Conservation (phyloP, 2,797 vertebrate species). For the Arctocebus calabarensis region DNA sequence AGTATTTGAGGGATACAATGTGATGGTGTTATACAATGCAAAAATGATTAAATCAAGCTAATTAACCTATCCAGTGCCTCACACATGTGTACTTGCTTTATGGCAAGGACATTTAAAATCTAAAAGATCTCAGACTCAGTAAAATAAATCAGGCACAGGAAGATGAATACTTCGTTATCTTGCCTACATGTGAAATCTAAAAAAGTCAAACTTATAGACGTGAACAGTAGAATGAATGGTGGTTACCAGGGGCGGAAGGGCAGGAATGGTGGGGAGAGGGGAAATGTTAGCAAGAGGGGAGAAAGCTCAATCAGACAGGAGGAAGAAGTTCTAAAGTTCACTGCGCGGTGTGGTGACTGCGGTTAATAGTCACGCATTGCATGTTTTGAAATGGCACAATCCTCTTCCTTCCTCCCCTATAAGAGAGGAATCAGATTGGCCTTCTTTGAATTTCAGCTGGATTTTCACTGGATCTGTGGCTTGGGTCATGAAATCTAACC, state of each 20-base stretch:
- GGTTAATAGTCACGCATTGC: too few relatives aligned
- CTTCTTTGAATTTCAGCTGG: background rate
- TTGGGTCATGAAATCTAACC: background rate
- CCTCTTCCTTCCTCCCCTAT: background rate
- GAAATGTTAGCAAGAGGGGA: background rate
- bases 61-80: background rate
- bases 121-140: background rate
- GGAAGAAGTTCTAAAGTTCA: background rate
- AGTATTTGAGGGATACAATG: too few relatives aligned
- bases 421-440: background rate
- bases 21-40: too few relatives aligned
- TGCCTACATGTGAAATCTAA: too few relatives aligned
- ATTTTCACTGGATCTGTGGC: background rate
- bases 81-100: background rate
- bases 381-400: background rate
- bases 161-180: background rate
- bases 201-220: background rate
- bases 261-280: fast-evolving
- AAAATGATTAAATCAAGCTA: background rate
- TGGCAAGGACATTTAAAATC: background rate
- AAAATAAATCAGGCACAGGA: too few relatives aligned
- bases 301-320: background rate
- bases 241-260: background rate
- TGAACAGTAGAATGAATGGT: background rate
- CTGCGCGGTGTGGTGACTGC: fast-evolving